Conservation (phyloP, 2,888 invertebrate genomes). For the Venusia cambrica region DNA sequence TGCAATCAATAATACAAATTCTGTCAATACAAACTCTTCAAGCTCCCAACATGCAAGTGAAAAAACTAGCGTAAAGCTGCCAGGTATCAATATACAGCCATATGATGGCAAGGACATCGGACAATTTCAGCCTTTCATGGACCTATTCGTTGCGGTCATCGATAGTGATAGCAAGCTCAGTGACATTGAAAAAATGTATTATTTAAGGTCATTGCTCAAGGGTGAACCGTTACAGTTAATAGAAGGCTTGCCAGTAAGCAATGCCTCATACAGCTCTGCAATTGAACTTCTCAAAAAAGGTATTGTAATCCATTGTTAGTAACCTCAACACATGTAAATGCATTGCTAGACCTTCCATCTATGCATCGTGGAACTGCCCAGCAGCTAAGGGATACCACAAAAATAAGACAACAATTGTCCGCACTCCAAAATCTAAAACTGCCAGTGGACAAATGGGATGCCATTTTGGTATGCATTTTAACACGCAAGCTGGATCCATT, state of each 20-base stretch:
- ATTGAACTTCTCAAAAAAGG: constrained; percentile 1
- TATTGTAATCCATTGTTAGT: constrained; percentile 2
- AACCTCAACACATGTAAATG: background rate
- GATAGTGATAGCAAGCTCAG: too few relatives aligned
- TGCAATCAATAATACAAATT: background rate
- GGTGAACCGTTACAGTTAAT: constrained; percentile 2
- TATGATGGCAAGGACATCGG: constrained; percentile 1
- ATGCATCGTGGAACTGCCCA: constrained; percentile 4
- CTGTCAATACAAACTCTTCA: too few relatives aligned
- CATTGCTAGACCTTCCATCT: constrained; percentile 3
- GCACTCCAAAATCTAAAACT: constrained; percentile 3
- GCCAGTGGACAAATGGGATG: constrained; percentile 4
- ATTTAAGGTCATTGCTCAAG: background rate
- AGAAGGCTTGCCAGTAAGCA: constrained; percentile 2
- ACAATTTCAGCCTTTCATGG: background rate
- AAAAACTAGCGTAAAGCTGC: constrained; percentile 2
- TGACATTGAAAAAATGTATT: constrained; percentile 2
- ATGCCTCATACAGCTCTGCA: background rate
- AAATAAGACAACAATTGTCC: constrained; percentile 3
- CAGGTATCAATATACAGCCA: constrained; percentile 1
- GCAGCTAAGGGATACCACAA: constrained; percentile 1
- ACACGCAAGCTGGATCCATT: constrained; percentile 7
- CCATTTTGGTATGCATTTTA: constrained; percentile 4
- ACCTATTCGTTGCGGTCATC: constrained; percentile 1
- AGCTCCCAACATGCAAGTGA: too few relatives aligned